Conservation (phyloP, 2,888 invertebrate species). For the Phortica okadai region DNA sequence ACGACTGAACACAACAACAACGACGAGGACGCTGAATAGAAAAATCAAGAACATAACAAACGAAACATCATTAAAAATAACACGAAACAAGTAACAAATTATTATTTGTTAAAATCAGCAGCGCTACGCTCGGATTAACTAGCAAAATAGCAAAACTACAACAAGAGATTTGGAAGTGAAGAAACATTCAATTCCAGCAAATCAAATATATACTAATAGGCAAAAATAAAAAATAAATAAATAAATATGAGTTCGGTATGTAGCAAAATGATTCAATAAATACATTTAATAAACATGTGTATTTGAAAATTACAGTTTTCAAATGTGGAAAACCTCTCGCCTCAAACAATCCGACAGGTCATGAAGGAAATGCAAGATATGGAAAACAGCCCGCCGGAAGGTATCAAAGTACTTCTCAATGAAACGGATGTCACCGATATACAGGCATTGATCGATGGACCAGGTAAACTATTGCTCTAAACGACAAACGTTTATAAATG, state of each 20-base stretch:
- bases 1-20: no score
- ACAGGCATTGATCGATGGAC: slow-evolving; percentile 93
- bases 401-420: slow-evolving; percentile 91
- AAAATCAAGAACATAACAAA: no score
- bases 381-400: slow-evolving; percentile 90
- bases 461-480: slow-evolving; percentile 79
- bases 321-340: slow-evolving; percentile 96
- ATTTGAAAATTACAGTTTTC: slow-evolving; percentile 81
- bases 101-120: no score
- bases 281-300: background rate
- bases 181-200: background rate
- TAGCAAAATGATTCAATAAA: background rate
- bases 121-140: no score
- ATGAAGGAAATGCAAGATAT: slow-evolving; percentile 92
- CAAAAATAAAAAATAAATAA: background rate
- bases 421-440: slow-evolving; percentile 96
- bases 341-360: slow-evolving; percentile 92
- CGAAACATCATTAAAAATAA: no score
- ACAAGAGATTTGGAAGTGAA: no score
- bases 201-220: background rate
- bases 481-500: background rate
- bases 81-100: no score
- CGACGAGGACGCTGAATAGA: no score
- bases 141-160: no score
- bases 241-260: background rate